Evolutionary conservation across 2,797 vertebrate species (phyloP), one percentile per base, ranked within the genome.

Genomic region (Ctenopoma multispine): DNA sequence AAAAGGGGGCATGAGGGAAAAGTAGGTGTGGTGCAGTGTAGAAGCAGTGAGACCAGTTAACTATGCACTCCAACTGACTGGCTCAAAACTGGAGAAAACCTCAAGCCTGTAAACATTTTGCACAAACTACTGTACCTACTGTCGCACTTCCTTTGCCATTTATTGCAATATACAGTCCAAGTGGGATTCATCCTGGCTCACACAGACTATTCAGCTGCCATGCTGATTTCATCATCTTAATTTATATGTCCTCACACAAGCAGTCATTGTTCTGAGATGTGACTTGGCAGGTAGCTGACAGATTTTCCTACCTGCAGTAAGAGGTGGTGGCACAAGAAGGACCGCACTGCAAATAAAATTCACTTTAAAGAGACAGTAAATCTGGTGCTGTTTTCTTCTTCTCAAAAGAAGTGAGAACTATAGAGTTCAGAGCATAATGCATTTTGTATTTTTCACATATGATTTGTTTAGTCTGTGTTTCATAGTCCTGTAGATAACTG

Each of bases 241-340:
- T 82, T 79, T 80, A 79, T 63, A 53, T 17, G 24, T 65, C 10
- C 27, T 77, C 65, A 69, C 80, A 89, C 82, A 90, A 75, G 63
- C 65, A 3, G 61, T 68, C 40, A 55, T 87, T 89, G 85, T 88
- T 87, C 71, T 8, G 24, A 56, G 24, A 43, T 38, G 48, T 61
- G 74, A 60, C 55, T 82, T 89, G 86, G 87, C 87, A 83, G 65
- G 72, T 69, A 66, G 48, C 38, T 66, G 64, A 77, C 55, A 77
- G 5, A 67, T 74, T 83, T 82, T 78, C 27, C 67, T 70, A 31
- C 56, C 56, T 49, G 31, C 41, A 10, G 6, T 34, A n/a, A 31
- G 40, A 72, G 24, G 40, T 40, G 56, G 36, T 50, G 59, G 62
- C 57, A 10, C 43, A 40, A 27, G 58, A 43, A 2, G 34, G 44